Base-by-base conservation (phyloP, 2,888 invertebrate genomes). In the Alsophila aescularia region DNA sequence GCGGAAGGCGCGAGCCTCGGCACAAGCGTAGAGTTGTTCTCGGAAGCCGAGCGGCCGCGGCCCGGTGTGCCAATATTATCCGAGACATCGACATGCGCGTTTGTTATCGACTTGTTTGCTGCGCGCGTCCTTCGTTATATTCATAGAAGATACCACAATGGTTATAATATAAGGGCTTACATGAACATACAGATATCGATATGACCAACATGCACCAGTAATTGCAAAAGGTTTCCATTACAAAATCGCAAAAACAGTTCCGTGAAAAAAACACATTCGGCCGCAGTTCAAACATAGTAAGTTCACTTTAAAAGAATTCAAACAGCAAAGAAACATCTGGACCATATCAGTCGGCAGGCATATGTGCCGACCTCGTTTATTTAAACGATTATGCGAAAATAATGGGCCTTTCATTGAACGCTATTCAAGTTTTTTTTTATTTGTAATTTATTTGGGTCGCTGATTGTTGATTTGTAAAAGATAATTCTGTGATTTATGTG, bases 401-500 rank as follows among this genome's bases (percentile, higher is more conserved):
- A 50, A 55, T 48, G 14, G 48, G 13, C 44, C 35, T 40, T 50
- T 62, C 35, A 41, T 41, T 42, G 37, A 53, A 41, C 9, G 15
- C 12, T 29, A 52, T 29, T 49, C 39, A 52, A 48, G 32, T 8
- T 50, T 43, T 32, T 12, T 43, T 49, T 45, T 31, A 49, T 37
- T 53, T 44, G 14, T 50, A 29, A 40, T 39, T 21, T 41, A 53
- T 58, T 54, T 35, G 47, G 59, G 54, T 58, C 55, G 44, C 16
- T 49, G 52, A 58, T 42, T 42, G 31, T 37, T 49, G 35, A 52
- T 53, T 55, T 42, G 47, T 40, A 15, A 53, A 54, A 32, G 52
- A 52, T 55, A 51, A 47, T 49, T 36, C 16, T 51, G 21, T 36
- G 53, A 56, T 63, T 58, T 52, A 54, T 52, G 36, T 37, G 36